Percentiles rank a stretch among this genome's conserved stretches.
These are phyloP conservation scores for Agelaius tricolor DNA, from an alignment of 2,113 vertebrate species.

Conservation along the genomic window DNA sequence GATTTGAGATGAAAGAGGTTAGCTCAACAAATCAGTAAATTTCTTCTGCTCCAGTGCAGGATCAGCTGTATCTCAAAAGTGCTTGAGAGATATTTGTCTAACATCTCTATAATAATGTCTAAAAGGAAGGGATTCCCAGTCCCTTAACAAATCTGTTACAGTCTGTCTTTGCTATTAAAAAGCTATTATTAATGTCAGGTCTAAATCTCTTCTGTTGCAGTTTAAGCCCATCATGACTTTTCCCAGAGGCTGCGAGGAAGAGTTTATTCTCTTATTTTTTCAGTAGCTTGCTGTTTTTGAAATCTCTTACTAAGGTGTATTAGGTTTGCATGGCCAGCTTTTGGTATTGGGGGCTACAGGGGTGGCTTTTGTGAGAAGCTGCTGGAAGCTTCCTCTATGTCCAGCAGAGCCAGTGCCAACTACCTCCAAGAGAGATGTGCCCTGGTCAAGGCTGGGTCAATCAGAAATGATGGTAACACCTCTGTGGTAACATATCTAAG, in stretches of 20 bases:
- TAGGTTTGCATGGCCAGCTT: neutral
- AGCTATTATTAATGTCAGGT: neutral
- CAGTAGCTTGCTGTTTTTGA: neutral
- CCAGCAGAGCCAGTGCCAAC: neutral
- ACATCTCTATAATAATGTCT: neutral
- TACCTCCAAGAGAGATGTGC: too few relatives aligned
- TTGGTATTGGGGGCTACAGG: neutral
- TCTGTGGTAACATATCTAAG: neutral
- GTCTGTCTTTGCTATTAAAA: neutral
- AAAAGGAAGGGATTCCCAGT: neutral
- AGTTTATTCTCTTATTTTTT: neutral
- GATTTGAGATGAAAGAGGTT: slow-evolving; percentile 6
- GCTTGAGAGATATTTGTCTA: neutral
- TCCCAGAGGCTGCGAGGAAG: neutral
- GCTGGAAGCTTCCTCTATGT: neutral
- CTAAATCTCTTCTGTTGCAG: neutral
- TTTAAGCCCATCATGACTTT: neutral
- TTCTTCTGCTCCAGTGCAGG: neutral
- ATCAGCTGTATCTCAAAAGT: neutral
- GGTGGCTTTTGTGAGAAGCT: neutral
- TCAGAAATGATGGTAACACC: neutral
- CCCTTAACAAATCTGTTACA: neutral
- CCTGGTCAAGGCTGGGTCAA: too few relatives aligned
- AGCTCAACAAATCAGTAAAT: slow-evolving; percentile 1
- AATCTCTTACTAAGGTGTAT: neutral